These are phyloP conservation scores for Clivina fossor DNA, from an alignment of 2,888 invertebrate species.

Conservation along the genomic window DNA sequence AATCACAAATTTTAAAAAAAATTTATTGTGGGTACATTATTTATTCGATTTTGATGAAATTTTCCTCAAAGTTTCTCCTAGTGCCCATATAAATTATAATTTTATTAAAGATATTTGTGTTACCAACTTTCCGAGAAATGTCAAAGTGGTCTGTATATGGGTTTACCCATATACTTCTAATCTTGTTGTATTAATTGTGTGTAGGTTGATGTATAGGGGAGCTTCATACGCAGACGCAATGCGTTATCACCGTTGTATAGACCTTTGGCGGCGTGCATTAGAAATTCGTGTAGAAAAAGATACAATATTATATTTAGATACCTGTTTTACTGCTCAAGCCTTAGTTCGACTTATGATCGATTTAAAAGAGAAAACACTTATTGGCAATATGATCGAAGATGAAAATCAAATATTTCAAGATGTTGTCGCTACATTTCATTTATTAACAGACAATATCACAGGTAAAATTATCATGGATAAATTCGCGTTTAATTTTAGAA, in stretches of 20 bases:
- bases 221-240: slow-evolving; percentile 73
- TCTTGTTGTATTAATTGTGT: slow-evolving; percentile 32
- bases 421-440: slow-evolving; percentile 68
- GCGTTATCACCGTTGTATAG: slow-evolving; percentile 80
- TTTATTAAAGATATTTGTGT: no score
- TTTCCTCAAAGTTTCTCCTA: no score
- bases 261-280: slow-evolving; percentile 83
- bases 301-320: slow-evolving; percentile 75
- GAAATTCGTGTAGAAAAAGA: slow-evolving; percentile 78
- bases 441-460: slow-evolving; percentile 66
- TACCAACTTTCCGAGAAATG: no score
- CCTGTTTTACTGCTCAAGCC: slow-evolving; percentile 84
- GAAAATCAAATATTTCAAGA: slow-evolving; percentile 66
- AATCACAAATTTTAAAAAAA: no score
- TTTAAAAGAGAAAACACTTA: slow-evolving; percentile 62
- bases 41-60: no score
- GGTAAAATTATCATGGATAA: slow-evolving; percentile 44
- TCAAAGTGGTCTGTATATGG: no score
- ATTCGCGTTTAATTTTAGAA: slow-evolving; percentile 8
- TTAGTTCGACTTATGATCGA: slow-evolving; percentile 82
- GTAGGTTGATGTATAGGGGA: slow-evolving; percentile 59
- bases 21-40: no score
- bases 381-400: slow-evolving; percentile 55
- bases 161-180: not conserved
- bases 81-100: no score